Conservation (phyloP, 2,888 invertebrate genomes). For the Trypoxylon attenuatum region DNA sequence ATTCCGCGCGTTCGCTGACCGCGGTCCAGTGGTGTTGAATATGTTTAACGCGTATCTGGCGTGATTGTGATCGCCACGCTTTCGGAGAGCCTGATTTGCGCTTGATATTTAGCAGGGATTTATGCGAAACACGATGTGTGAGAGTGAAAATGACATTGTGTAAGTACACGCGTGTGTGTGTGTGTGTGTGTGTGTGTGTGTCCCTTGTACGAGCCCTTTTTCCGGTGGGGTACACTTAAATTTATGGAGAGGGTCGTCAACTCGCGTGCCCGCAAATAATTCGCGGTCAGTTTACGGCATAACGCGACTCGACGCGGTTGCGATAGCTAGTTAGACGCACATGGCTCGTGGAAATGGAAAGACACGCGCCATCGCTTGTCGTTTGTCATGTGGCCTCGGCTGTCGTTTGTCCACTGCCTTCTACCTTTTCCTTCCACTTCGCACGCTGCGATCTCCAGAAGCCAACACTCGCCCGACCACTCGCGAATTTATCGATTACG, state of each 20-base stretch:
- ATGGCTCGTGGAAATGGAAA: no score
- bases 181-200: no score
- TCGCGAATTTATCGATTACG: no score
- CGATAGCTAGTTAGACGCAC: not conserved
- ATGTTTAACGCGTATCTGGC: no score
- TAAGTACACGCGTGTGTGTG: no score
- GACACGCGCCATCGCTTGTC: not conserved
- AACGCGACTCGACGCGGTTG: not conserved
- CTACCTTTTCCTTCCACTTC: not conserved
- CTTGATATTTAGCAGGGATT: not conserved
- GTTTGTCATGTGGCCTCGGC: not conserved
- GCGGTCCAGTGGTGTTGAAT: no score
- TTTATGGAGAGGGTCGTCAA: not conserved
- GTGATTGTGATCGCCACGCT: no score
- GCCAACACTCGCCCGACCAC: no score
- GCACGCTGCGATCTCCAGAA: not conserved
- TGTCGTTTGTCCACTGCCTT: not conserved
- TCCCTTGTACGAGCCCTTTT: not conserved
- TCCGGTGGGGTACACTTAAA: not conserved
- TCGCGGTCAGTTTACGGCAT: not conserved
- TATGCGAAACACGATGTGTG: not conserved
- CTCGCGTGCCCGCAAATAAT: slow-evolving; percentile 2
- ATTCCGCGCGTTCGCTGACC: no score
- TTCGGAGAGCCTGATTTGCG: not conserved
- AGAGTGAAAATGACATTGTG: no score